Percentiles rank a stretch among this genome's conserved stretches.
phyloP scores from a whole-genome alignment of 2,888 invertebrate genomes.

The Idaea straminata region DNA sequence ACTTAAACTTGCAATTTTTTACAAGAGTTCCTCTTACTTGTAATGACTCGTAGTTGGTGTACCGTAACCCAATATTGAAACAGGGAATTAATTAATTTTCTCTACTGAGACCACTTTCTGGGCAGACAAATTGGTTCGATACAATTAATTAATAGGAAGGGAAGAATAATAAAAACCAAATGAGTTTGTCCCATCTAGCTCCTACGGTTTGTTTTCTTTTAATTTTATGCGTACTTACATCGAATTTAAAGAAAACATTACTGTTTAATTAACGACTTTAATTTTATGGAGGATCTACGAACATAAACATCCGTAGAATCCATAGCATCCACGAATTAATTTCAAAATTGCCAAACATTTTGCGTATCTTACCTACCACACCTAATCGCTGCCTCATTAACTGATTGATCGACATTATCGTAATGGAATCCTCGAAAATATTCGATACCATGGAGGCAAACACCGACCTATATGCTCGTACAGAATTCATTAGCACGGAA shows the following conservation, averaged over 20 bases:
- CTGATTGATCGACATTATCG: neutral
- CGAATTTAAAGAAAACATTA: neutral
- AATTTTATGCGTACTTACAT: neutral
- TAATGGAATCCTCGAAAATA: neutral
- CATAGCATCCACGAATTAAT: neutral
- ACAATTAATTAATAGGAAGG: constrained; percentile 28
- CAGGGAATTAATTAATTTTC: constrained; percentile 21
- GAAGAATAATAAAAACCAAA: constrained; percentile 23
- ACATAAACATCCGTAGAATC: neutral
- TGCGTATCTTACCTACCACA: neutral
- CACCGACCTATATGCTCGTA: constrained; percentile 8
- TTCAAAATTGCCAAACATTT: neutral
- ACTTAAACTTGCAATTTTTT: neutral
- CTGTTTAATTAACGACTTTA: neutral
- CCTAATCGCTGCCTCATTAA: neutral
- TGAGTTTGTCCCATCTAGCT: neutral
- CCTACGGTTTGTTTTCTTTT: neutral
- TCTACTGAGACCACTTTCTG: constrained; percentile 1
- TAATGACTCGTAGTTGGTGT: neutral
- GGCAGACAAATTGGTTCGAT: constrained; percentile 18
- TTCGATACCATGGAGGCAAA: constrained; percentile 4
- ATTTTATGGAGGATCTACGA: neutral
- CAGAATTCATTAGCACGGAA: constrained; percentile 23
- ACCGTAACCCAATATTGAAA: constrained; percentile 6
- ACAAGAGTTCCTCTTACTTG: neutral